Evolutionary conservation across 2,888 invertebrate species (phyloP).

Genomic region (Amiota minor): DNA sequence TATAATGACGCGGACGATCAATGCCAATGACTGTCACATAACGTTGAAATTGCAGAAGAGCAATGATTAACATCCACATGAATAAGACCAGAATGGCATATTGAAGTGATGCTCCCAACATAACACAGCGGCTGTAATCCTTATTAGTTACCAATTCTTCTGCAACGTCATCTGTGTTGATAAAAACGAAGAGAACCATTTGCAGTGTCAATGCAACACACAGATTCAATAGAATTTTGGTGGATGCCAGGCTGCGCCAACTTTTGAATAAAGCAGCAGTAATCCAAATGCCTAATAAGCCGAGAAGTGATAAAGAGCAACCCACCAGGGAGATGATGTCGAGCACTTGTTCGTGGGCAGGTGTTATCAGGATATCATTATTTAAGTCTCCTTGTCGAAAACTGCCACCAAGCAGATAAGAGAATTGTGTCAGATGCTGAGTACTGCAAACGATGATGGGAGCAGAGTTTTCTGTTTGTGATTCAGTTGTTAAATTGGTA

Average conservation of each 20-base stretch:
- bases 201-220: conserved; percentile 78
- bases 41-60: conserved; percentile 79
- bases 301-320: conserved; percentile 77
- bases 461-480: conserved; percentile 37
- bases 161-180: conserved; percentile 64
- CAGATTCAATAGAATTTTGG: conserved; percentile 79
- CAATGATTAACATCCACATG: conserved; percentile 83
- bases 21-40: conserved; percentile 80
- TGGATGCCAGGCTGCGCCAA: conserved; percentile 79
- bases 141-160: conserved; percentile 57
- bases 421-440: conserved; percentile 78
- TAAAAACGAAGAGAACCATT: conserved; percentile 73
- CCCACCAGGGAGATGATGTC: conserved; percentile 78
- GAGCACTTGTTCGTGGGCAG: conserved; percentile 73
- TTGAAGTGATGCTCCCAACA: conserved; percentile 79
- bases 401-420: conserved; percentile 74
- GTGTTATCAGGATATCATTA: conserved; percentile 63
- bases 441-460: conserved; percentile 74
- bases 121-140: conserved; percentile 74
- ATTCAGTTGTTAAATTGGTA: conserved; percentile 15
- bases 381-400: conserved; percentile 58
- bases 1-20: conserved; percentile 77
- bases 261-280: conserved; percentile 77
- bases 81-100: conserved; percentile 81
- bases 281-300: conserved; percentile 77